phyloP scores from a whole-genome alignment of 2,113 vertebrate genomes.

The Pollachius pollachius region DNA sequence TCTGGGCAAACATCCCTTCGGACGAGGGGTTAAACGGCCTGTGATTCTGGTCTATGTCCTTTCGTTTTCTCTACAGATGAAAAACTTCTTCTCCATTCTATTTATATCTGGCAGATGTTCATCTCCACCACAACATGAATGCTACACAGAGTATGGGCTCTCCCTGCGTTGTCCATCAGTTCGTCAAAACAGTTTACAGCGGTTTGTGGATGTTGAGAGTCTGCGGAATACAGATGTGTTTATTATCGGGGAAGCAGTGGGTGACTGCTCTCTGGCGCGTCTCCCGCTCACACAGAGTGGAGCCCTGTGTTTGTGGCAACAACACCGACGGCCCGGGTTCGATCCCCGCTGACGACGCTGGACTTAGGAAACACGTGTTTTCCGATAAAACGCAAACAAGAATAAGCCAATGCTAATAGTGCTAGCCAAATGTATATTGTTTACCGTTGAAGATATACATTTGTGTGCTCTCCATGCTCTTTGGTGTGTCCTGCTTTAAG shows the following conservation, averaged over 20 bases:
- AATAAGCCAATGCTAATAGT: too few relatives aligned
- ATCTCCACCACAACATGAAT: constrained; percentile 35
- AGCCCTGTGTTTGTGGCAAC: too few relatives aligned
- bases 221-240: constrained; percentile 51
- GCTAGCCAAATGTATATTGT: too few relatives aligned
- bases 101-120: constrained; percentile 47
- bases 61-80: constrained; percentile 29
- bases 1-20: constrained; percentile 34
- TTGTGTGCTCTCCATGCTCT: too few relatives aligned
- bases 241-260: constrained; percentile 17
- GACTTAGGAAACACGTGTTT: too few relatives aligned
- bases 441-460: too few relatives aligned
- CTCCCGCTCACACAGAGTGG: not conserved
- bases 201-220: not conserved
- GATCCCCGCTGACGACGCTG: too few relatives aligned
- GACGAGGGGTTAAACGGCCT: constrained; percentile 34
- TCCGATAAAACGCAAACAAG: too few relatives aligned
- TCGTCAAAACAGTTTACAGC: not conserved
- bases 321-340: too few relatives aligned
- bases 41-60: constrained; percentile 24
- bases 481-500: too few relatives aligned
- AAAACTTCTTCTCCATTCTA: constrained; percentile 20
- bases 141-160: not conserved
- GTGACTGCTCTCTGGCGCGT: not conserved
- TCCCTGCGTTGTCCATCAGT: constrained; percentile 13